Evolutionary conservation across 2,113 vertebrate genomes (phyloP).

Genomic region (Mellivora capensis): DNA sequence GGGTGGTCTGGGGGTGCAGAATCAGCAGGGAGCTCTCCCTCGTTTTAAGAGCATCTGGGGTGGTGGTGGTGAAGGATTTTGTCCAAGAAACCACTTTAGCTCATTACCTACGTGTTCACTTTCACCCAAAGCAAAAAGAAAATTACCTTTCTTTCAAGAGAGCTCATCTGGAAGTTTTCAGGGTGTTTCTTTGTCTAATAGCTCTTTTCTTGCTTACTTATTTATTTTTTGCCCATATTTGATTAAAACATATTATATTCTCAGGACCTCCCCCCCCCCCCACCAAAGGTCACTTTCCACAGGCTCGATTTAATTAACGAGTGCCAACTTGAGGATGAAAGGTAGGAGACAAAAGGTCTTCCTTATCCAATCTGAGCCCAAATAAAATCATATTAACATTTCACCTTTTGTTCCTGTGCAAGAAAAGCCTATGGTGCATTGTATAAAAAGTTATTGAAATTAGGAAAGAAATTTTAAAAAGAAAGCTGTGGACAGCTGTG

Average conservation of each 20-base stretch:
- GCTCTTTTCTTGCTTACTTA: constrained; percentile 56
- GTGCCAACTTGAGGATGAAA: constrained; percentile 49
- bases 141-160: neutral
- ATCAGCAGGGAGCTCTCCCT: too few species aligned
- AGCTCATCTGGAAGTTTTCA: neutral
- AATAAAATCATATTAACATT: constrained; percentile 72
- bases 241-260: constrained; percentile 52
- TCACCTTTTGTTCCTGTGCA: constrained; percentile 62
- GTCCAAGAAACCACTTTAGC: rapidly evolving
- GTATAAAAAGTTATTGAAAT: constrained; percentile 70
- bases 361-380: constrained; percentile 64
- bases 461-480: constrained; percentile 30
- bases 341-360: constrained; percentile 54
- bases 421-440: constrained; percentile 36
- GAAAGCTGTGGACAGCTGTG: neutral
- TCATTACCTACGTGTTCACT: neutral
- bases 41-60: rapidly evolving
- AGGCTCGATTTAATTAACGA: constrained; percentile 60
- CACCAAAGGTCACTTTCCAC: constrained; percentile 46
- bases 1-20: neutral
- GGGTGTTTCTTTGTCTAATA: neutral
- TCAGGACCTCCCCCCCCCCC: neutral
- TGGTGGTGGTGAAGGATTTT: neutral
- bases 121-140: neutral
- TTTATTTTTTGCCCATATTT: constrained; percentile 2